Base-by-base conservation (phyloP, 1,140 invertebrate species). In the Calliopsis andreniformis region DNA sequence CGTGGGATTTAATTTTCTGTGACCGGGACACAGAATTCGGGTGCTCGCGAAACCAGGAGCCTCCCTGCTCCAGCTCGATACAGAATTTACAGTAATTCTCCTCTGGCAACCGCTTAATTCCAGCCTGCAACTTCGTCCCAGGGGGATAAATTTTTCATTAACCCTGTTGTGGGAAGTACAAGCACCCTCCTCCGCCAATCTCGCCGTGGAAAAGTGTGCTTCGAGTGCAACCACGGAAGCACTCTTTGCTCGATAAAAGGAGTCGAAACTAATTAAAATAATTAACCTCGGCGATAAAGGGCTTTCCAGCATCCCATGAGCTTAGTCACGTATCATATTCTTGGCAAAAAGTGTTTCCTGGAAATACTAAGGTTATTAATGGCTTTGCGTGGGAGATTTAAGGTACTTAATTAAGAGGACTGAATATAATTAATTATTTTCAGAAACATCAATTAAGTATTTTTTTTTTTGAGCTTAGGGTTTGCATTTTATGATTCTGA, bases 221-320 rank as follows among this genome's bases (percentile, higher is more conserved):
- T 71, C 30, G 30, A 39, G 43, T 62, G 30, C 18, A 39, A 49
- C 20, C 30, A 39, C 43, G 1, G 20, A 6, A 51, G 43, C 30
- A 39, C 66, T n/a, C 32, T 51, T 20, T 10, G 20, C 30, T 28
- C 32, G 32, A 62, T 62, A 49, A 62, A 71, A 35, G 23, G 23
- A 45, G 18, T 14, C 16, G 42, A 32, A 62, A 62, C 6, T 71
- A 62, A 62, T 71, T 71, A 32, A 71, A 71, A 30, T 62, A 49
- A 62, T 71, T 62, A 62, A 16, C 43, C 23, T 6, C 23, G 8
- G 10, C 25, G 0, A 3, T 20, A 6, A 6, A 8, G 18, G 7
- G 20, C 42, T 20, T 59, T 59, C 23, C 8, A 49, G 8, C 28
- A 20, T 2, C 8, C n/a, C 42, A 2, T 18, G 32, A 16, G 2